Percentiles rank a stretch among this genome's conserved stretches.
These are phyloP conservation scores for Hephaestus fuliginosus DNA, from an alignment of 2,797 vertebrate species.

Conservation along the genomic window DNA sequence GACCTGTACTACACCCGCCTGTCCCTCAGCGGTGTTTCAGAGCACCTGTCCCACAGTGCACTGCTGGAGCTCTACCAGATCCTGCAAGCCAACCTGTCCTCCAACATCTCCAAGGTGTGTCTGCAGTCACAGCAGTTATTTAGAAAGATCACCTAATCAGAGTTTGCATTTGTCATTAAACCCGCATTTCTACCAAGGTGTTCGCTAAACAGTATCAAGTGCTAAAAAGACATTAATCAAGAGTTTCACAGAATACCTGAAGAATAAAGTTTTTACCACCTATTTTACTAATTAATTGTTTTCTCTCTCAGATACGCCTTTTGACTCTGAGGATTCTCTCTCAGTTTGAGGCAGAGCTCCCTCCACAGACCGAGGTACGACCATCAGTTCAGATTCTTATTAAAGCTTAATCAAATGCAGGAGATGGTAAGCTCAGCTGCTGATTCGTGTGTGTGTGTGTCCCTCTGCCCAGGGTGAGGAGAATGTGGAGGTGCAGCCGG, in stretches of 20 bases:
- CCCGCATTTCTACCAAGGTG: background rate
- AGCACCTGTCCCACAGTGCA: conserved; percentile 88
- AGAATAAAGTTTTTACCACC: background rate
- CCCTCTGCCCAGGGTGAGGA: conserved; percentile 84
- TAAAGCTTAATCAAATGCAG: background rate
- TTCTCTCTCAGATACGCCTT: conserved; percentile 89
- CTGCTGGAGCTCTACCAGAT: conserved; percentile 89
- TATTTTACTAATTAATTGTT: background rate
- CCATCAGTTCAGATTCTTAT: background rate
- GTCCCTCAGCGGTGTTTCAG: conserved; percentile 88
- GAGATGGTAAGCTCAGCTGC: rapidly evolving
- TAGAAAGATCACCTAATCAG: background rate
- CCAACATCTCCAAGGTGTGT: conserved; percentile 91
- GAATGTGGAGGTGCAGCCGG: conserved; percentile 80
- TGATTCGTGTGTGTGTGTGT: background rate
- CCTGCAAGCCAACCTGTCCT: conserved; percentile 92
- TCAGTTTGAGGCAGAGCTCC: conserved; percentile 90
- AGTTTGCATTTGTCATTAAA: background rate
- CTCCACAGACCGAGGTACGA: conserved; percentile 85
- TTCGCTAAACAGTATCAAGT: no score
- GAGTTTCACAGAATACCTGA: background rate
- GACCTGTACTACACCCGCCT: conserved; percentile 95
- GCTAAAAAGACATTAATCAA: background rate
- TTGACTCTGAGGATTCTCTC: conserved; percentile 93
- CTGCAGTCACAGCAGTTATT: background rate